phyloP scores from a whole-genome alignment of 2,797 vertebrate genomes.

The Coregonus ussuriensis region DNA sequence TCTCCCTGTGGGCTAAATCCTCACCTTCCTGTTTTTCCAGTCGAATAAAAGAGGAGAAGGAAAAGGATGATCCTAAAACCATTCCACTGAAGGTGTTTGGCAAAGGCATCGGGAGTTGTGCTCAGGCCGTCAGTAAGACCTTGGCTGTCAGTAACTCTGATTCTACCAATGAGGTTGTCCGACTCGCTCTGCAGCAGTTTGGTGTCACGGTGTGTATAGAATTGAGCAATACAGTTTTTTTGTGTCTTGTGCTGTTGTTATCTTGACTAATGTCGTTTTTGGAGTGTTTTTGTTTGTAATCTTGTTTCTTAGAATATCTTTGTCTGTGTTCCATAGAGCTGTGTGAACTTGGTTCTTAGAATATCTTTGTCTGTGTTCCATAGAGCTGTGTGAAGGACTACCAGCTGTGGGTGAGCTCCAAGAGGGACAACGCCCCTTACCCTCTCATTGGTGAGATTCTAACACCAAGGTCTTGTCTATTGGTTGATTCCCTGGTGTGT shows the following conservation, averaged over 20 bases:
- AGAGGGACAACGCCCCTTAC: constrained; percentile 90
- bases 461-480: background rate
- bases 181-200: constrained; percentile 88
- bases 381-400: constrained; percentile 91
- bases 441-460: constrained; percentile 88
- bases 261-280: background rate
- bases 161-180: constrained; percentile 87
- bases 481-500: background rate
- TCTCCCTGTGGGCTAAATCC: background rate
- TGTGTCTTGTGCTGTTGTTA: no score
- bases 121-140: constrained; percentile 87
- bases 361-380: constrained; percentile 13
- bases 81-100: constrained; percentile 91
- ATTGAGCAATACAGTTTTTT: background rate
- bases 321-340: no score
- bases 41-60: constrained; percentile 90
- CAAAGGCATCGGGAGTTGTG: constrained; percentile 87
- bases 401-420: constrained; percentile 93
- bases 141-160: constrained; percentile 88
- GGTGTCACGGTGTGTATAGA: constrained; percentile 85
- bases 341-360: no score
- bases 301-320: no score
- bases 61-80: constrained; percentile 88
- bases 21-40: constrained; percentile 58
- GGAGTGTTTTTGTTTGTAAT: background rate